phyloP scores from a whole-genome alignment of 92 coral and sea anemone species.

The Plumapathes pennacea region DNA sequence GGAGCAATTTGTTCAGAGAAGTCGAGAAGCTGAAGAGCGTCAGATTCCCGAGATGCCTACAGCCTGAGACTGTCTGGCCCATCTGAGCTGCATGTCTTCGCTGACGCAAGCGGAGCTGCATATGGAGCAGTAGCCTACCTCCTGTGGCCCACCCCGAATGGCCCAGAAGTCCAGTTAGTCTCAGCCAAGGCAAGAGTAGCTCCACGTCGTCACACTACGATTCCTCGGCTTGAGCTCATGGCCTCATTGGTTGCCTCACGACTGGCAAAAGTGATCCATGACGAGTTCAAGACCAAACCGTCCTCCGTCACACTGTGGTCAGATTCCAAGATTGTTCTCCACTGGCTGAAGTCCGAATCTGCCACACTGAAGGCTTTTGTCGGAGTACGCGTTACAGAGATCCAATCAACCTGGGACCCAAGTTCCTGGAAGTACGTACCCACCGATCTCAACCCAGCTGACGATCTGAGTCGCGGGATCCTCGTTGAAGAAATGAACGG shows the following conservation, averaged over 20 bases:
- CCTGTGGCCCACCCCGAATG: conserved; percentile 27
- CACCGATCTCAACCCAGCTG: conserved; percentile 25
- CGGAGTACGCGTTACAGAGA: too few species aligned
- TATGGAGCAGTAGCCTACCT: conserved; percentile 52
- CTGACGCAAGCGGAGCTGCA: conserved; percentile 39
- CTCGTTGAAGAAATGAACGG: conserved; percentile 12
- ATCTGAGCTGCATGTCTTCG: conserved; percentile 46
- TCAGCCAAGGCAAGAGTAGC: conserved; percentile 20
- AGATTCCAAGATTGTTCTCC: too few species aligned
- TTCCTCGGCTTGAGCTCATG: conserved; percentile 17
- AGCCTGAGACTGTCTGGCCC: conserved; percentile 24
- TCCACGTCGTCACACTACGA: neutral
- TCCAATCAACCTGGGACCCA: too few species aligned
- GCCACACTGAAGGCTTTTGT: too few species aligned
- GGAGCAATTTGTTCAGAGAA: conserved; percentile 36
- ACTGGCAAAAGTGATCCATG: too few species aligned
- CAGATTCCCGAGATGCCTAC: conserved; percentile 43
- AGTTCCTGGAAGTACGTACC: too few species aligned
- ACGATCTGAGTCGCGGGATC: conserved; percentile 26
- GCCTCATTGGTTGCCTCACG: too few species aligned
- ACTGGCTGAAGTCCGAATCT: too few species aligned
- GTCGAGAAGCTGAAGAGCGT: conserved; percentile 24
- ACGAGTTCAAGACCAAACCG: too few species aligned
- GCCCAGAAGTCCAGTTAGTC: conserved; percentile 22
- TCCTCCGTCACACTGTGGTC: too few species aligned